Evolutionary conservation across 2,888 invertebrate species (phyloP).

Genomic region (Monopis laevigella): DNA sequence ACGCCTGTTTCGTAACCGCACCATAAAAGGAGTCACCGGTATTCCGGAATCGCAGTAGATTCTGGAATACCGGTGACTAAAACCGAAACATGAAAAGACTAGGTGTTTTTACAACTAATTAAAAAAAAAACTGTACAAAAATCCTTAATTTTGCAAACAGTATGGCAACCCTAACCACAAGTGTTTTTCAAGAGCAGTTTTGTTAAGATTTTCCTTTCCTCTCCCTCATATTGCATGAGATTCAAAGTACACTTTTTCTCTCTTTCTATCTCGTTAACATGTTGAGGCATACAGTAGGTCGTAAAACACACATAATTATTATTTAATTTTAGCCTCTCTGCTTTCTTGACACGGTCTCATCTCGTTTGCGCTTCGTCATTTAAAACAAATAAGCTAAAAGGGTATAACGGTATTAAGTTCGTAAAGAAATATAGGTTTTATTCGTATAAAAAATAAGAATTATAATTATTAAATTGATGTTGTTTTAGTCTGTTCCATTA

Average conservation of each 20-base stretch:
- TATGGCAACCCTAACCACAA: too few relatives aligned
- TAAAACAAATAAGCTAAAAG: too few relatives aligned
- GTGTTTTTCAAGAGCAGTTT: slow-evolving; percentile 61
- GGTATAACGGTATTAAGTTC: too few relatives aligned
- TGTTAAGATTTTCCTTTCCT: slow-evolving; percentile 45
- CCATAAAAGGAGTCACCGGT: too few relatives aligned
- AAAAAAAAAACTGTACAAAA: too few relatives aligned
- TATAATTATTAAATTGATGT: slow-evolving; percentile 59
- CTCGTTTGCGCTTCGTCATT: slow-evolving; percentile 49
- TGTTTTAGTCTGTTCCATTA: slow-evolving; percentile 37
- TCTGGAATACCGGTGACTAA: too few relatives aligned
- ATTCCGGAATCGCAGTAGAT: too few relatives aligned
- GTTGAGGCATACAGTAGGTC: slow-evolving; percentile 56
- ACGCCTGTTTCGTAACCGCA: too few relatives aligned
- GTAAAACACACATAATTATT: slow-evolving; percentile 58
- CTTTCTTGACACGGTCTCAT: slow-evolving; percentile 61
- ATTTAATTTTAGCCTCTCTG: slow-evolving; percentile 62
- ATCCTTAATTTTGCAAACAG: too few relatives aligned
- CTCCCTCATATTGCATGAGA: slow-evolving; percentile 27
- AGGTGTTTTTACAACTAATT: too few relatives aligned
- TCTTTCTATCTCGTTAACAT: slow-evolving; percentile 57
- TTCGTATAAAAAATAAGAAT: background rate
- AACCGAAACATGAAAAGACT: too few relatives aligned
- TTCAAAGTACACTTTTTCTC: slow-evolving; percentile 31
- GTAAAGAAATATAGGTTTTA: background rate